Evolutionary conservation across 2,797 vertebrate genomes (phyloP).

Genomic region (Xenops minutus): DNA sequence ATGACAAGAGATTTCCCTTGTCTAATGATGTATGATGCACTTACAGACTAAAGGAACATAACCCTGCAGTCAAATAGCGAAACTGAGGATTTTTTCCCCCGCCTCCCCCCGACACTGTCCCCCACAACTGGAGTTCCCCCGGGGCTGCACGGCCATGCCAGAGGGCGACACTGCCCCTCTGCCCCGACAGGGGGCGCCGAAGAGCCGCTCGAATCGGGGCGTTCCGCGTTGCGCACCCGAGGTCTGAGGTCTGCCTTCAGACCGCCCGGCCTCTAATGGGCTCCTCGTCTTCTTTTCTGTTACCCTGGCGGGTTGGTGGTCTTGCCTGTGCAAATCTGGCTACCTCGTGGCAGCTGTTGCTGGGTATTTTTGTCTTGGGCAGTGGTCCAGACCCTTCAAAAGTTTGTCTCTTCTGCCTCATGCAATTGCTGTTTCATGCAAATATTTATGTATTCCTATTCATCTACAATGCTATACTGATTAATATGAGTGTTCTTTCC

Average conservation of each 20-base stretch:
- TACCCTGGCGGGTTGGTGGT: background rate
- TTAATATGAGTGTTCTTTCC: background rate
- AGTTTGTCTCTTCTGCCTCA: background rate
- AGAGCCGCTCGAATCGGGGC: background rate
- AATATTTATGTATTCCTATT: background rate
- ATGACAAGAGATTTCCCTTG: background rate
- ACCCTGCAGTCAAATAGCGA: background rate
- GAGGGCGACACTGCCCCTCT: background rate
- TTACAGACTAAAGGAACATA: background rate
- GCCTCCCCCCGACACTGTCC: accelerated
- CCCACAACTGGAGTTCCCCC: accelerated
- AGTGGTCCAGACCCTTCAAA: background rate
- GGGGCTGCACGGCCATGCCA: background rate
- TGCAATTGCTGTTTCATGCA: background rate
- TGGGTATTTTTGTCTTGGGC: background rate
- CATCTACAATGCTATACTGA: background rate
- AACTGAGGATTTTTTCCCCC: background rate
- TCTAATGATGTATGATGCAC: background rate
- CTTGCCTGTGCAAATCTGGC: background rate
- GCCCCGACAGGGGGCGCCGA: background rate
- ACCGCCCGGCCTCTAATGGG: accelerated
- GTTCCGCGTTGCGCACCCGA: accelerated
- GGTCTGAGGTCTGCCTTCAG: background rate
- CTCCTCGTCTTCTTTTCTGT: background rate
- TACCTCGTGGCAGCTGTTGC: background rate